phyloP scores from a whole-genome alignment of 2,113 vertebrate species.

The Elgaria multicarinata region DNA sequence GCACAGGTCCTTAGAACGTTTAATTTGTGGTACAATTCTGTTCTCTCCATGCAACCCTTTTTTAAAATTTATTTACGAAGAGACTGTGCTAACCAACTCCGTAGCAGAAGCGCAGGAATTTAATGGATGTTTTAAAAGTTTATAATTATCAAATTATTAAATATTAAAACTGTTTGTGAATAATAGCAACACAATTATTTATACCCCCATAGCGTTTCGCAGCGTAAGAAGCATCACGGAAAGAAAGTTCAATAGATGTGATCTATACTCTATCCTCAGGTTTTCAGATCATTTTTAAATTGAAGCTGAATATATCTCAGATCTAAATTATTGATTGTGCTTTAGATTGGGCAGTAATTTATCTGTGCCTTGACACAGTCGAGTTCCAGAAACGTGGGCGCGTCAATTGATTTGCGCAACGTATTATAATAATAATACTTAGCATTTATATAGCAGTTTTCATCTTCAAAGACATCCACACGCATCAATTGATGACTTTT shows the following conservation, averaged over 20 bases:
- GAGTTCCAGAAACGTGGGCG: background rate
- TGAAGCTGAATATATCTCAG: background rate
- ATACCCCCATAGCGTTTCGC: background rate
- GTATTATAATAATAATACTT: background rate
- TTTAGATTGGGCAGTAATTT: background rate
- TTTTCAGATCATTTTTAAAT: constrained; percentile 32
- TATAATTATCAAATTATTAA: background rate
- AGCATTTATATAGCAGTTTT: background rate
- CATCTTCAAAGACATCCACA: background rate
- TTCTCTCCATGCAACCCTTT: background rate
- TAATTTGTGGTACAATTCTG: background rate
- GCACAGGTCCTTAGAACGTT: background rate
- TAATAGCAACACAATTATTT: background rate
- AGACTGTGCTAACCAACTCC: background rate
- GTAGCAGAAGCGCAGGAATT: background rate
- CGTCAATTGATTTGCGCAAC: background rate
- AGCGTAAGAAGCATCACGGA: background rate
- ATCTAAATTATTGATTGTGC: constrained; percentile 23
- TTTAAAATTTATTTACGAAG: background rate
- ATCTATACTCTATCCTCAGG: background rate
- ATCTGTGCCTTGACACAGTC: background rate
- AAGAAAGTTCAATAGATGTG: background rate
- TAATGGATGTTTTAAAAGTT: constrained; percentile 2
- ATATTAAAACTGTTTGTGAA: background rate
- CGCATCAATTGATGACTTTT: constrained; percentile 17